Percentiles rank a stretch among this genome's conserved stretches.
Evolutionary conservation across 2,113 vertebrate species (phyloP).

Genomic region (Ceyx cyanopectus): DNA sequence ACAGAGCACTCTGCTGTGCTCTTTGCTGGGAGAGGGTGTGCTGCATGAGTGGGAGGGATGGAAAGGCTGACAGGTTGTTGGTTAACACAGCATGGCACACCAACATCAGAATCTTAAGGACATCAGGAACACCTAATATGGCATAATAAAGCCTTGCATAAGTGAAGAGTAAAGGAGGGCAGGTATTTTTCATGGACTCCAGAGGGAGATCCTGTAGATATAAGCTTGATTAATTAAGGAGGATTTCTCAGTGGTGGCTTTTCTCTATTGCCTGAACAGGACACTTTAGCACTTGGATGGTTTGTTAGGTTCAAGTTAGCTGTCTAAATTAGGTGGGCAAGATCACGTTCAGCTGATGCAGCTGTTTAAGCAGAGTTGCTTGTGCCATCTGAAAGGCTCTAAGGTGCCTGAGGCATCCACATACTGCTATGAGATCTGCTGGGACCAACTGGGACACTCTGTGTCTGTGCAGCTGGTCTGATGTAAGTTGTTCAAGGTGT

Average conservation of each 20-base stretch:
- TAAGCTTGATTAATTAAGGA: not conserved
- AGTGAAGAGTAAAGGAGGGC: not conserved
- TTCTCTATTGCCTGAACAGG: not conserved
- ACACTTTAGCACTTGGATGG: not conserved
- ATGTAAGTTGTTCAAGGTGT: not conserved
- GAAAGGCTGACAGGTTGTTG: not conserved
- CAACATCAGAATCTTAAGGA: fast-evolving
- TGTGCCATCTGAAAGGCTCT: not conserved
- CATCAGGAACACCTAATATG: not conserved
- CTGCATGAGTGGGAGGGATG: not conserved
- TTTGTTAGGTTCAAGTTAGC: not conserved
- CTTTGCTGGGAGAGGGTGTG: not conserved
- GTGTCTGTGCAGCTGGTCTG: not conserved
- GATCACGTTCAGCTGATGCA: not conserved
- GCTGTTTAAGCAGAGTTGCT: not conserved
- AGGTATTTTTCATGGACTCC: not conserved
- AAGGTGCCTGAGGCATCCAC: not conserved
- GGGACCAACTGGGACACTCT: not conserved
- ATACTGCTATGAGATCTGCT: not conserved
- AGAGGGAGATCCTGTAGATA: not conserved
- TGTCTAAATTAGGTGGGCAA: not conserved
- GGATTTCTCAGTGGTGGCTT: not conserved
- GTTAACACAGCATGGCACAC: not conserved
- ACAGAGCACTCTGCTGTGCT: not conserved
- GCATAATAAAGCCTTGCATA: not conserved